A percentile compares a stretch with the other conserved stretches of the same genome.
Conservation (phyloP, 2,113 vertebrate species). For the Dicentrarchus labrax region DNA sequence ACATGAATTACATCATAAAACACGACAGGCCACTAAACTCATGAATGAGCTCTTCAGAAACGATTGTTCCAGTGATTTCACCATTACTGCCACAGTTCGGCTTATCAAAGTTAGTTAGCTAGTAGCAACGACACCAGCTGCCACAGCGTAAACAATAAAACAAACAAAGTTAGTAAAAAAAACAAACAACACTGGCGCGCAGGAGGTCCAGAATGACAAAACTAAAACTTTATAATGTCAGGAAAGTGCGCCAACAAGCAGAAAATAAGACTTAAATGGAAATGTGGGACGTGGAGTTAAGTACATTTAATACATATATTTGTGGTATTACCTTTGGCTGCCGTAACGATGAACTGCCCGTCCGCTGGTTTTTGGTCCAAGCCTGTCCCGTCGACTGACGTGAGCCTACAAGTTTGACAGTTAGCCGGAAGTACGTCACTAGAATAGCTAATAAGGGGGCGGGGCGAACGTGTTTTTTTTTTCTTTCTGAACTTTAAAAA, state of each 20-base stretch:
- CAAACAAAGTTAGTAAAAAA: constrained; percentile 27
- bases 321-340: constrained; percentile 51
- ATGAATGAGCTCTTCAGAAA: not conserved
- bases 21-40: not conserved
- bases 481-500: not conserved
- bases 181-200: constrained; percentile 42
- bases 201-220: not conserved
- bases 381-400: constrained; percentile 38
- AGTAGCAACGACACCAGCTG: not conserved
- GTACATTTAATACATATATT: not conserved
- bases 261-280: not conserved
- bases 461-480: not conserved
- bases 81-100: not conserved
- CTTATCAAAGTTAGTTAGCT: not conserved
- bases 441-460: no score
- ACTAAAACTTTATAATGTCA: not conserved
- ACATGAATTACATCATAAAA: not conserved
- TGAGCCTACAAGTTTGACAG: constrained; percentile 68
- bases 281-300: not conserved
- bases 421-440: constrained; percentile 80
- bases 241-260: not conserved
- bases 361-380: constrained; percentile 49
- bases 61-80: constrained; percentile 11
- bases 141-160: constrained; percentile 19
- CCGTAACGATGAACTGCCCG: not conserved